These are phyloP conservation scores for Orius insidiosus DNA, from an alignment of 1,140 invertebrate species.

Conservation along the genomic window DNA sequence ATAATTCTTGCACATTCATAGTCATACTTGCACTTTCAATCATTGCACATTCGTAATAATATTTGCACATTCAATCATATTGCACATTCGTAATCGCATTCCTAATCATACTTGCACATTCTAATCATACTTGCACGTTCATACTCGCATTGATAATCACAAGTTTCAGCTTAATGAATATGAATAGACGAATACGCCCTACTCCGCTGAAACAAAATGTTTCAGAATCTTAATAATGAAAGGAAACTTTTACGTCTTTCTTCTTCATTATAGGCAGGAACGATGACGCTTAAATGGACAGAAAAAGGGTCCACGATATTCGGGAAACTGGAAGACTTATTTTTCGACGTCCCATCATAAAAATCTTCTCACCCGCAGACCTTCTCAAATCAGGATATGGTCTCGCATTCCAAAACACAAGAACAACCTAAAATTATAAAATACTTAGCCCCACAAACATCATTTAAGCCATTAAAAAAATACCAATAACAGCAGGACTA, in stretches of 20 bases:
- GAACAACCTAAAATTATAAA: neutral
- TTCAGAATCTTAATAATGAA: conserved; percentile 11
- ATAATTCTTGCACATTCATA: too few species aligned
- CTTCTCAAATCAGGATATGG: conserved; percentile 49
- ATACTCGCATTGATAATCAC: too few species aligned
- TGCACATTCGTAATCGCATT: too few species aligned
- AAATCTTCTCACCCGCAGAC: conserved; percentile 61
- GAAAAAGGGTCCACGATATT: conserved; percentile 46
- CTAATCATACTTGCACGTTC: too few species aligned
- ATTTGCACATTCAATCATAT: too few species aligned
- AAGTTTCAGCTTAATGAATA: too few species aligned
- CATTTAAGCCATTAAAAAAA: neutral
- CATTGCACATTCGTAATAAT: too few species aligned
- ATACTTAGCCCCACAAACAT: neutral
- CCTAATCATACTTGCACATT: too few species aligned
- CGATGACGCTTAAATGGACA: conserved; percentile 67
- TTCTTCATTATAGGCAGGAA: conserved; percentile 96
- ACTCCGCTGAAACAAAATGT: too few species aligned
- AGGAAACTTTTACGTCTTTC: conserved; percentile 49
- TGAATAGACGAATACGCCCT: too few species aligned
- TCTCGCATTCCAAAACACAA: conserved; percentile 25
- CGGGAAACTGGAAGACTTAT: conserved; percentile 43
- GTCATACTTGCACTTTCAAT: too few species aligned
- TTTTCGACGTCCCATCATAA: conserved; percentile 40
- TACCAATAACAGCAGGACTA: neutral